A percentile compares a stretch with the other conserved stretches of the same genome.
These are phyloP conservation scores for Linnaemya tessellans DNA, from an alignment of 2,888 invertebrate species.

Conservation along the genomic window DNA sequence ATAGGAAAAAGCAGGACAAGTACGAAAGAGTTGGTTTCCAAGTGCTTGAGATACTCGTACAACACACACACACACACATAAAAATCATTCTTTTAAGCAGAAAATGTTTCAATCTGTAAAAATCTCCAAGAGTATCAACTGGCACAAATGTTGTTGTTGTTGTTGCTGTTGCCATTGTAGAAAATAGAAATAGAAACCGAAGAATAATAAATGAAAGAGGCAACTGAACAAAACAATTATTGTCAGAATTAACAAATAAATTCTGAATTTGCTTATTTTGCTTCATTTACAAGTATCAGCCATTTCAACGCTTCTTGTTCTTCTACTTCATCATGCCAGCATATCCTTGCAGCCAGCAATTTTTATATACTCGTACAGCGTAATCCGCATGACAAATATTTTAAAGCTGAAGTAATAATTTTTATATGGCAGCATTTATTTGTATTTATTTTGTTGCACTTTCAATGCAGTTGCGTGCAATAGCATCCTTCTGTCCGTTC, in stretches of 20 bases:
- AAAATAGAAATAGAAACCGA: slow-evolving; percentile 40
- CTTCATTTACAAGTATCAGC: slow-evolving; percentile 41
- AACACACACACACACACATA: slow-evolving; percentile 41
- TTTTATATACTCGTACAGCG: slow-evolving; percentile 4
- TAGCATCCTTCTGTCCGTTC: not conserved
- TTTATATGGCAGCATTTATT: slow-evolving; percentile 64
- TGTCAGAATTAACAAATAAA: slow-evolving; percentile 66
- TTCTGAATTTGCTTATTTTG: slow-evolving; percentile 52
- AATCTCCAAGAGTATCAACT: slow-evolving; percentile 13
- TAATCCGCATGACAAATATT: slow-evolving; percentile 67
- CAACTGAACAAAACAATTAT: slow-evolving; percentile 63
- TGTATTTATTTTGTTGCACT: slow-evolving; percentile 39
- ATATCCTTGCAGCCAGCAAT: not conserved
- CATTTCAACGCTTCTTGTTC: slow-evolving; percentile 16
- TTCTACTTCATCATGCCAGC: no score
- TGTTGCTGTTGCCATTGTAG: slow-evolving; percentile 18
- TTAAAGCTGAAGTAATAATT: slow-evolving; percentile 67
- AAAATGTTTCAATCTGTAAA: slow-evolving; percentile 42
- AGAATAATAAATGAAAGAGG: not conserved
- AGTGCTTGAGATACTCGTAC: slow-evolving; percentile 15
- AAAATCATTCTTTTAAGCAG: slow-evolving; percentile 42
- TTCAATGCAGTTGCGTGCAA: not conserved
- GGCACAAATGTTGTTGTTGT: slow-evolving; percentile 11
- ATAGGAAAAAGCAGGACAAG: slow-evolving; percentile 32
- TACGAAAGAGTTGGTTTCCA: slow-evolving; percentile 28